Percentiles rank a stretch among this genome's conserved stretches.
Conservation (phyloP, 2,113 vertebrate species). For the Lonchura striata region DNA sequence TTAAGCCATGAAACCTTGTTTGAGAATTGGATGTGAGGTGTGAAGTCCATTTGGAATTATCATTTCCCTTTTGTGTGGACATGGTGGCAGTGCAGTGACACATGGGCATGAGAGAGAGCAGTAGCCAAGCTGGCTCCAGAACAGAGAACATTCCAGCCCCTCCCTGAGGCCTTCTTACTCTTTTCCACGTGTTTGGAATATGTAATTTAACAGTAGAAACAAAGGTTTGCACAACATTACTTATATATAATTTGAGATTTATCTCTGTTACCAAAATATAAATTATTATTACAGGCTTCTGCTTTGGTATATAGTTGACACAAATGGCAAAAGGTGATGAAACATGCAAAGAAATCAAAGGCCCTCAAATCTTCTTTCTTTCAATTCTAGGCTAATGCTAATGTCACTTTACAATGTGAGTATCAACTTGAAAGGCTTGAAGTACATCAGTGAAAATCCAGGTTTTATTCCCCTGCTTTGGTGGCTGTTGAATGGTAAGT, state of each 20-base stretch:
- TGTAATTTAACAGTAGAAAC: neutral
- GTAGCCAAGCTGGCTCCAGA: neutral
- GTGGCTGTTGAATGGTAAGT: slow-evolving; percentile 86
- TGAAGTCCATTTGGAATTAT: neutral
- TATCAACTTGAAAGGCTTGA: slow-evolving; percentile 87
- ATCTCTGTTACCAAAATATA: neutral
- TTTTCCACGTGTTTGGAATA: neutral
- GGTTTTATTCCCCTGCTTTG: slow-evolving; percentile 82
- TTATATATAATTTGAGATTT: neutral
- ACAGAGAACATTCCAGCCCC: neutral
- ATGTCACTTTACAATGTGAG: slow-evolving; percentile 94
- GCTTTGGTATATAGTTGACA: neutral
- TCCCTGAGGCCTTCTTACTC: neutral
- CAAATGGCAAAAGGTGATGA: neutral
- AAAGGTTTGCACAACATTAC: neutral
- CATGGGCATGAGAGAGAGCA: neutral
- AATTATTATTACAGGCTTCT: neutral
- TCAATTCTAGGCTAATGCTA: slow-evolving; percentile 85
- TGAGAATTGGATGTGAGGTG: neutral
- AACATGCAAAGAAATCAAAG: neutral
- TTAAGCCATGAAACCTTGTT: neutral
- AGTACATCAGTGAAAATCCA: slow-evolving; percentile 83
- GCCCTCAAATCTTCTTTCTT: neutral
- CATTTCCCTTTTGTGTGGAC: neutral
- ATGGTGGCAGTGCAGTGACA: neutral